These are phyloP conservation scores for Drosophila bocqueti DNA, from an alignment of 1,140 invertebrate genomes.

Conservation along the genomic window DNA sequence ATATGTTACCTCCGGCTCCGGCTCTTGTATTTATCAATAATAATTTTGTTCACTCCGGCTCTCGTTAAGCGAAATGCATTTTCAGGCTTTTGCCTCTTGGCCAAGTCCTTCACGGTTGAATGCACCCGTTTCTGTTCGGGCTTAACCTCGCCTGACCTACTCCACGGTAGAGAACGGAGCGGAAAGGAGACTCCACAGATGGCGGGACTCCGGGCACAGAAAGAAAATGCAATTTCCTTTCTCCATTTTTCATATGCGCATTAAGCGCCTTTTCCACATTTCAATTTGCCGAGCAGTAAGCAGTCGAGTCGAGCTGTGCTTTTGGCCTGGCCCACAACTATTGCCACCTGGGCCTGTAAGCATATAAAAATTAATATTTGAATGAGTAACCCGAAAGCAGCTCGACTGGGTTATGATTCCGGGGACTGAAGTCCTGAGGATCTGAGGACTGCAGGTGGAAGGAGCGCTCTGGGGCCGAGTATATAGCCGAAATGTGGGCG, in stretches of 20 bases:
- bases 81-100: slow-evolving; percentile 39
- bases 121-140: slow-evolving; percentile 67
- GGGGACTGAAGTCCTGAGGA: slow-evolving; percentile 1
- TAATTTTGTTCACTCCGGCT: slow-evolving; percentile 14
- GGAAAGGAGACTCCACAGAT: slow-evolving; percentile 31
- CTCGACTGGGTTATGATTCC: slow-evolving; percentile 57
- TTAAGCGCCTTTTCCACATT: slow-evolving; percentile 80
- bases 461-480: slow-evolving; percentile 31
- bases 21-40: slow-evolving; percentile 43
- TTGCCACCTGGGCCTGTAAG: slow-evolving; percentile 47
- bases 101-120: slow-evolving; percentile 63
- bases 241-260: slow-evolving; percentile 79
- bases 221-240: slow-evolving; percentile 78
- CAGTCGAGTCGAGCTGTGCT: slow-evolving; percentile 41
- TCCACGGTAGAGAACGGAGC: slow-evolving; percentile 8
- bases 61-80: slow-evolving; percentile 43
- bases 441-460: background rate
- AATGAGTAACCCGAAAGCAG: slow-evolving; percentile 59
- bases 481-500: slow-evolving; percentile 51
- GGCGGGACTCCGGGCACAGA: slow-evolving; percentile 39
- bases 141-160: slow-evolving; percentile 70
- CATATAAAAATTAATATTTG: slow-evolving; percentile 82
- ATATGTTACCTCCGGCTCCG: slow-evolving; percentile 7
- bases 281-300: slow-evolving; percentile 64
- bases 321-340: slow-evolving; percentile 21